Evolutionary conservation across 2,888 invertebrate species (phyloP).

Genomic region (Tanaodytes sp.): DNA sequence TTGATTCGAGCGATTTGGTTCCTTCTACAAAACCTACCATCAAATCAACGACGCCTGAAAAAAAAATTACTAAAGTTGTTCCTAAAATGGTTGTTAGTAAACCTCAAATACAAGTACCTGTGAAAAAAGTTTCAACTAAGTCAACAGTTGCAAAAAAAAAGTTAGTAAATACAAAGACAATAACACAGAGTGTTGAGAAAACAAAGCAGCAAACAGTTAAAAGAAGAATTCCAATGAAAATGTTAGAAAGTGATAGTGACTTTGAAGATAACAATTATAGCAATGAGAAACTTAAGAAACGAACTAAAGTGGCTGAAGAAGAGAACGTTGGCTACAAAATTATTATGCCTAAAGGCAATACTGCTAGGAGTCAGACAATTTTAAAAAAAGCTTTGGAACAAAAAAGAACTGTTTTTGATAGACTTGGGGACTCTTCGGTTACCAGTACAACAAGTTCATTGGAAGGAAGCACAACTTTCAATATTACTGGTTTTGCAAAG

Average conservation of each 20-base stretch:
- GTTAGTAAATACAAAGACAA: conserved; percentile 48
- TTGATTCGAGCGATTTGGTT: conserved; percentile 64
- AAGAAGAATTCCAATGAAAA: conserved; percentile 61
- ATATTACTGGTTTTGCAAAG: conserved; percentile 69
- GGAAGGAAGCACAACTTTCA: conserved; percentile 64
- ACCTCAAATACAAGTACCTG: conserved; percentile 58
- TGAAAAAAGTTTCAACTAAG: conserved; percentile 55
- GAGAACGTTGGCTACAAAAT: conserved; percentile 73
- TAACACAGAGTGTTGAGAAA: conserved; percentile 53
- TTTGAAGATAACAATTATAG: conserved; percentile 56
- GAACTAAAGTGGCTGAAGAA: conserved; percentile 63
- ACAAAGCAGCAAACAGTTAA: conserved; percentile 54
- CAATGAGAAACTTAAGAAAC: conserved; percentile 30
- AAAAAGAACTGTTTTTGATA: conserved; percentile 74
- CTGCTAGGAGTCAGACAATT: conserved; percentile 71
- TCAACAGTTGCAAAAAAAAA: conserved; percentile 57
- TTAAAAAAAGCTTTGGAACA: conserved; percentile 67
- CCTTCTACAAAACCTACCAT: conserved; percentile 38
- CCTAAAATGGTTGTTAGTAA: conserved; percentile 58
- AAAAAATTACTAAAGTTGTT: conserved; percentile 58
- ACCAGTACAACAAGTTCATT: conserved; percentile 71
- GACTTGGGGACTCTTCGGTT: conserved; percentile 74
- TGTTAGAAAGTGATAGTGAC: conserved; percentile 54
- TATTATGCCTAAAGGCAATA: conserved; percentile 73
- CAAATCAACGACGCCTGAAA: conserved; percentile 43